These are phyloP conservation scores for Sandelia bainsii DNA, from an alignment of 2,797 vertebrate genomes.

Conservation along the genomic window DNA sequence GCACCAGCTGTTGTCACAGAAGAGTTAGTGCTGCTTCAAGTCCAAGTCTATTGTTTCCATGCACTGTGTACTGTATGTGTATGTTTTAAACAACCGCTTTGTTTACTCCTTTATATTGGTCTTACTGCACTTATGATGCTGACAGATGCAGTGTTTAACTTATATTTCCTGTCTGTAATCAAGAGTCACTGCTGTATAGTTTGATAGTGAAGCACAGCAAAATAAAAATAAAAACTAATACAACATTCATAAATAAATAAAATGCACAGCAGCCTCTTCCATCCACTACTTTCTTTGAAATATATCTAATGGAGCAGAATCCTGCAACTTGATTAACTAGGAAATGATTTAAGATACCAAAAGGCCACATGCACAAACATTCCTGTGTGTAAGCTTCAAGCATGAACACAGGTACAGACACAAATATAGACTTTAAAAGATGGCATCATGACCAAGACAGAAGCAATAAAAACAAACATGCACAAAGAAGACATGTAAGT, in stretches of 20 bases:
- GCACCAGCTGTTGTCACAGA: constrained; percentile 19
- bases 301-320: not conserved
- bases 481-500: not conserved
- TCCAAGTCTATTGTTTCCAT: not conserved
- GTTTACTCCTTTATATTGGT: not conserved
- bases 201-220: not conserved
- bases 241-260: not conserved
- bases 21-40: not conserved
- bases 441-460: not conserved
- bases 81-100: not conserved
- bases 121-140: not conserved
- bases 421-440: not conserved
- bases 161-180: not conserved
- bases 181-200: not conserved
- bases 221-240: not conserved
- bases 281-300: not conserved
- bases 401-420: not conserved
- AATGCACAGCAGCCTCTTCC: not conserved
- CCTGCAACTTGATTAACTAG: not conserved
- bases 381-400: not conserved
- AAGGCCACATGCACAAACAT: constrained; percentile 6
- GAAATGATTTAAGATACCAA: not conserved
- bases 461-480: too few relatives aligned
- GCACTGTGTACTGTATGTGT: not conserved
- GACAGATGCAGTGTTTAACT: not conserved